A percentile compares a stretch with the other conserved stretches of the same genome.
These are phyloP conservation scores for Sitobion miscanthi DNA, from an alignment of 1,140 invertebrate species.

Conservation along the genomic window DNA sequence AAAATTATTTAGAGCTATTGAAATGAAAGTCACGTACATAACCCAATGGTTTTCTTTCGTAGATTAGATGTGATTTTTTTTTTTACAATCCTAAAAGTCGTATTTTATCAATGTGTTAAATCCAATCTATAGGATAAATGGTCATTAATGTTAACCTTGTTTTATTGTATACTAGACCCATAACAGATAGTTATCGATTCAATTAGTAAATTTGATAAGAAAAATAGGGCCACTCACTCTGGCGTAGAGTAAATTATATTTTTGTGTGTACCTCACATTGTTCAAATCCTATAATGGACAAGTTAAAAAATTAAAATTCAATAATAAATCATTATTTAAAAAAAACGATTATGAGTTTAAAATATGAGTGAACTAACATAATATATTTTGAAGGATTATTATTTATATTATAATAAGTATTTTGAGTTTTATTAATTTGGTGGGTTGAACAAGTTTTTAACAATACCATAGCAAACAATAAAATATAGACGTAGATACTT, in stretches of 20 bases:
- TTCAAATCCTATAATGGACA: neutral
- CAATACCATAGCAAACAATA: too few species aligned
- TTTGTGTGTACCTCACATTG: neutral
- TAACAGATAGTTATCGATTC: neutral
- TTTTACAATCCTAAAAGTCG: neutral
- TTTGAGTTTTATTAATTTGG: too few species aligned
- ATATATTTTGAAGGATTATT: too few species aligned
- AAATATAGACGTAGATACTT: too few species aligned
- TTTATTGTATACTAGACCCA: neutral
- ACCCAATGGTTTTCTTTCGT: neutral
- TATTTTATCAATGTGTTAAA: neutral
- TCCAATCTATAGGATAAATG: neutral
- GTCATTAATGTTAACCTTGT: neutral
- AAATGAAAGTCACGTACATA: neutral
- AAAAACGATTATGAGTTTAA: neutral
- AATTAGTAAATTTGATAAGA: neutral
- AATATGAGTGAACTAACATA: neutral
- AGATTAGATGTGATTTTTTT: conserved; percentile 25
- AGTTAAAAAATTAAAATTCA: neutral
- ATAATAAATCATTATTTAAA: neutral
- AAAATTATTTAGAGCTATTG: neutral
- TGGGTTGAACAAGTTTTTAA: too few species aligned
- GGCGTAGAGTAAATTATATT: neutral
- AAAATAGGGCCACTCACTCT: neutral
- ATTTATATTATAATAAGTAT: too few species aligned